Conservation (phyloP, 2,797 vertebrate species). For the Bradypodion ventrale region DNA sequence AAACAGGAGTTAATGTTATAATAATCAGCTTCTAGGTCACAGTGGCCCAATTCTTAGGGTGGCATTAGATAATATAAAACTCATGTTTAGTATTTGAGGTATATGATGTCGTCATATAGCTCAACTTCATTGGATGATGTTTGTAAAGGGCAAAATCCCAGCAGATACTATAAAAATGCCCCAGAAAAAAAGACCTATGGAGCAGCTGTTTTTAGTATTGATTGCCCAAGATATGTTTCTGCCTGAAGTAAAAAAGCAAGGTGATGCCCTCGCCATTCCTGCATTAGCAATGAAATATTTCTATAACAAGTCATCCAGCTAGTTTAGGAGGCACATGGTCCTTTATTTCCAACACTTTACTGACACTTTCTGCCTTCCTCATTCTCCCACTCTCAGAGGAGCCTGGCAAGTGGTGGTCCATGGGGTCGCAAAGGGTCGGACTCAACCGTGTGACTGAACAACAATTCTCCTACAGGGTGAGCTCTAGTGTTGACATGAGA, state of each 20-base stretch:
- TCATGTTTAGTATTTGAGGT: not conserved
- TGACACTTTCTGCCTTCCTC: too few species aligned
- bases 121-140: not conserved
- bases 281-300: not conserved
- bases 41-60: not conserved
- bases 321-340: not conserved
- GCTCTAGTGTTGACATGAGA: too few species aligned
- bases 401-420: too few species aligned
- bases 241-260: not conserved
- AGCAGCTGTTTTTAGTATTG: not conserved
- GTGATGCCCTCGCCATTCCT: not conserved
- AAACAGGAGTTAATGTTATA: conserved; percentile 52
- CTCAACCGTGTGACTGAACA: too few species aligned
- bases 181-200: not conserved
- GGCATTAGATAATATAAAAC: too few species aligned
- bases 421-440: too few species aligned
- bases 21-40: conserved; percentile 51
- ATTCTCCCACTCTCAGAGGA: too few species aligned
- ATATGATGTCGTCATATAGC: not conserved
- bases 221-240: not conserved
- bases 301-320: not conserved
- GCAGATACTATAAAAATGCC: not conserved
- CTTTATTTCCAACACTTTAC: not conserved
- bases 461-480: too few species aligned
- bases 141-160: not conserved